Percentiles rank a stretch among this genome's conserved stretches.
Conservation (phyloP, 2,888 invertebrate genomes). For the Ischnura elegans region DNA sequence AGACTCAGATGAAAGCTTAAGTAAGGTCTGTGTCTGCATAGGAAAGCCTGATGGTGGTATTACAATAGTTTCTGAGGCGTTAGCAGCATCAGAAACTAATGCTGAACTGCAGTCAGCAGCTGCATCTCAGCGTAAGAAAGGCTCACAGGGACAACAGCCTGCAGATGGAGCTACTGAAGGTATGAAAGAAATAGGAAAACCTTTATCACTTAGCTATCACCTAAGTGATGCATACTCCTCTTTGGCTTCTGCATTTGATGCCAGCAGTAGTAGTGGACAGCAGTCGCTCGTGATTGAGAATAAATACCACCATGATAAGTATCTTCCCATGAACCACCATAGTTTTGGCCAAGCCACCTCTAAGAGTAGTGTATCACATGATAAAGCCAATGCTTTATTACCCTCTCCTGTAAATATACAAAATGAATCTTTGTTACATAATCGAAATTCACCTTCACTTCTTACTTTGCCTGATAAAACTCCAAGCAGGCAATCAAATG, state of each 20-base stretch:
- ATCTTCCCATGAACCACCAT: neutral
- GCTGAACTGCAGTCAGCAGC: constrained; percentile 1
- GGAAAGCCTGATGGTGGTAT: constrained; percentile 33
- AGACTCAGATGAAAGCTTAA: neutral
- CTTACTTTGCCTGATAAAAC: constrained; percentile 5
- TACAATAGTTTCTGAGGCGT: constrained; percentile 20
- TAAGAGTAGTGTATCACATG: constrained; percentile 51
- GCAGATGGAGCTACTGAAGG: constrained; percentile 42
- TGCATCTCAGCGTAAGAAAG: neutral
- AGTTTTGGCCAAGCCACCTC: neutral
- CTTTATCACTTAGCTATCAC: constrained; percentile 8
- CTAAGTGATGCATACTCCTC: constrained; percentile 20
- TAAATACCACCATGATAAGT: constrained; percentile 27
- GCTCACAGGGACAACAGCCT: constrained; percentile 17
- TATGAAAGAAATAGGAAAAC: constrained; percentile 52
- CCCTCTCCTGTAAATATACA: neutral
- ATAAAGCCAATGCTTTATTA: constrained; percentile 15
- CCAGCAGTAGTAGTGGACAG: constrained; percentile 44
- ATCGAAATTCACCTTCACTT: neutral
- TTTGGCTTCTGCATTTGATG: constrained; percentile 10
- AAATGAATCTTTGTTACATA: neutral
- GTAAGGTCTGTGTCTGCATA: constrained; percentile 61
- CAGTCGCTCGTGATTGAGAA: constrained; percentile 18
- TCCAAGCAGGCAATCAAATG: neutral
- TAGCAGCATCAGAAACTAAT: constrained; percentile 1